Evolutionary conservation across 2,113 vertebrate species (phyloP).

Genomic region (Azemiops feae): DNA sequence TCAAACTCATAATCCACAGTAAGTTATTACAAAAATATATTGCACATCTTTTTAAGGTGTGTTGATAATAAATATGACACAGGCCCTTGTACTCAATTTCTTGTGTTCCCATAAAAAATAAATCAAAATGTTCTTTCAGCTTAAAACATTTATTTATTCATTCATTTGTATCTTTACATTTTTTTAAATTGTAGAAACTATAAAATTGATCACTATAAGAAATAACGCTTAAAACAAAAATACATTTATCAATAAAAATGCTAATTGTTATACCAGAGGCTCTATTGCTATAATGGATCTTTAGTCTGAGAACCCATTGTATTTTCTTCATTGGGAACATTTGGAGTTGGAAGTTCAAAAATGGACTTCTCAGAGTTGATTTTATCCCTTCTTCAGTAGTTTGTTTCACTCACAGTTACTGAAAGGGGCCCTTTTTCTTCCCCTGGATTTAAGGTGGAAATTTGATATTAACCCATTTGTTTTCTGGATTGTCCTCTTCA

Average conservation of each 20-base stretch:
- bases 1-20: constrained; percentile 85
- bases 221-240: background rate
- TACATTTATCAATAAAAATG: no score
- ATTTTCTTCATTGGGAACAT: background rate
- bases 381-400: background rate
- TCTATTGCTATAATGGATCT: no score
- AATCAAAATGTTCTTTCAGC: background rate
- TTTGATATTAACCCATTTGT: background rate
- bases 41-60: background rate
- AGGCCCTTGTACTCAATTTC: background rate
- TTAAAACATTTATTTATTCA: background rate
- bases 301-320: background rate
- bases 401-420: background rate
- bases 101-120: background rate
- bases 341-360: background rate
- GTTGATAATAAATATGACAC: background rate
- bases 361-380: background rate
- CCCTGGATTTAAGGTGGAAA: background rate
- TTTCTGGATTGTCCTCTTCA: background rate
- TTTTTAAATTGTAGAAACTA: background rate
- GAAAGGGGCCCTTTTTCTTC: background rate
- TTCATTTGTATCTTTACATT: background rate
- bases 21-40: constrained; percentile 41
- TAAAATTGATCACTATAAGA: background rate
- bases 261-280: background rate